Base-by-base conservation (phyloP, 2,888 invertebrate species). In the Leptinotarsa juncta region DNA sequence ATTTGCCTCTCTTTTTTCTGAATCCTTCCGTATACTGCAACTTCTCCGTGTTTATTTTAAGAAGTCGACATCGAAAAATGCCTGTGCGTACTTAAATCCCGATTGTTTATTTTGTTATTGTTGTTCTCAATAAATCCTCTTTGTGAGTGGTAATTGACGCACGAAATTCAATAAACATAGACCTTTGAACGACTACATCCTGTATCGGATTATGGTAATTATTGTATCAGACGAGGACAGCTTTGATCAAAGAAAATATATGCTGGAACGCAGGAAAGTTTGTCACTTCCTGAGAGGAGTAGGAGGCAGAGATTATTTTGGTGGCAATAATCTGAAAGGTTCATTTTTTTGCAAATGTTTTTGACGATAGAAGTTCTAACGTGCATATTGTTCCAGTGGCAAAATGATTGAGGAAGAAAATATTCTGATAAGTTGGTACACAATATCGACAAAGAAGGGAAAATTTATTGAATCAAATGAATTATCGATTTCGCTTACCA, bases 31-130 rank as follows among this genome's bases (percentile, higher is more conserved):
- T 62, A 15, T 32, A 32, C 4, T 62, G 62, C 32, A 32, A 32
- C 12, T 4, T 16, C 20, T 62, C 62, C 2, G n/a, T n/a, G 62
- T 62, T 62, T 62, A 62, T 62, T 62, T 62, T 26, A 10, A 62
- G 62, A 62, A 62, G 32, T 18, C 62, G 42, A 62, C 57, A 57
- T 20, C 62, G 62, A 62, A 42, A 62, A 32, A 62, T 32, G 62
- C 26, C n/a, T 20, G 18, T 32, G 16, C 15, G 32, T 32, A 32
- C 62, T 16, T 62, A 32, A 62, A 18, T 12, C 16, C 10, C 42
- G 62, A 62, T 62, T 32, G 62, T 42, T 62, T 62, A 62, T 62
- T 62, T 62, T 62, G 42, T 42, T 62, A 42, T 32, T 62, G 62
- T 32, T n/a, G 62, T n/a, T 26, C 32, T 32, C 62, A 32, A 62